phyloP scores from a whole-genome alignment of 2,797 vertebrate species.

The Oceanodroma leucorhoa region DNA sequence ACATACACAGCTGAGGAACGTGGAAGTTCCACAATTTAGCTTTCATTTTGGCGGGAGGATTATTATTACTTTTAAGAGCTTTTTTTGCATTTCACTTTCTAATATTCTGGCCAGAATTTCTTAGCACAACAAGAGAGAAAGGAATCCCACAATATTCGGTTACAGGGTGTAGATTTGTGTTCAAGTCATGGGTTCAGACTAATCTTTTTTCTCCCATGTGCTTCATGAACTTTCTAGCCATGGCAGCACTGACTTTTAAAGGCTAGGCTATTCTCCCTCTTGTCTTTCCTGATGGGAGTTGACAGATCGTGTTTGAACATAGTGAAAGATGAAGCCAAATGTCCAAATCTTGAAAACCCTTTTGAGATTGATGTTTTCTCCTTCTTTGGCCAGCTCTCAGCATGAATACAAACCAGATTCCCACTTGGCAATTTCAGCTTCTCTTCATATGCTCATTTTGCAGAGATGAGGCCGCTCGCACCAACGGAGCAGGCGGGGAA shows the following conservation, averaged over 20 bases:
- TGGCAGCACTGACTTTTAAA: not conserved
- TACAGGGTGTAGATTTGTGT: not conserved
- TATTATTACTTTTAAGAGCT: not conserved
- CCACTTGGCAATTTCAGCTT: not conserved
- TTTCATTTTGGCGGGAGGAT: not conserved
- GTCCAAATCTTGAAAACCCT: not conserved
- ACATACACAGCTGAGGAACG: not conserved
- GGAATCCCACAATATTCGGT: not conserved
- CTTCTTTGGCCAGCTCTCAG: conserved; percentile 10
- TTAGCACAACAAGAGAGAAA: not conserved
- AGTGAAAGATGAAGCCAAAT: not conserved
- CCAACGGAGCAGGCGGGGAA: not conserved
- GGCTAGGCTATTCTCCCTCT: not conserved
- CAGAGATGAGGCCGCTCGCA: not conserved
- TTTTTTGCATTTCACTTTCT: not conserved
- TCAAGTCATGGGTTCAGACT: not conserved
- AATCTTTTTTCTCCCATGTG: not conserved
- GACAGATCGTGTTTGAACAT: not conserved
- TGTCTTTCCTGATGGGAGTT: not conserved
- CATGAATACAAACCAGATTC: not conserved
- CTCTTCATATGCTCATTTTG: not conserved
- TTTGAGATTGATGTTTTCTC: not conserved
- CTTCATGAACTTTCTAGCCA: not conserved
- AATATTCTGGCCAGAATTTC: not conserved
- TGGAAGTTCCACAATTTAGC: not conserved